Evolutionary conservation across 2,113 vertebrate genomes (phyloP).

Genomic region (Laticauda laticaudata): DNA sequence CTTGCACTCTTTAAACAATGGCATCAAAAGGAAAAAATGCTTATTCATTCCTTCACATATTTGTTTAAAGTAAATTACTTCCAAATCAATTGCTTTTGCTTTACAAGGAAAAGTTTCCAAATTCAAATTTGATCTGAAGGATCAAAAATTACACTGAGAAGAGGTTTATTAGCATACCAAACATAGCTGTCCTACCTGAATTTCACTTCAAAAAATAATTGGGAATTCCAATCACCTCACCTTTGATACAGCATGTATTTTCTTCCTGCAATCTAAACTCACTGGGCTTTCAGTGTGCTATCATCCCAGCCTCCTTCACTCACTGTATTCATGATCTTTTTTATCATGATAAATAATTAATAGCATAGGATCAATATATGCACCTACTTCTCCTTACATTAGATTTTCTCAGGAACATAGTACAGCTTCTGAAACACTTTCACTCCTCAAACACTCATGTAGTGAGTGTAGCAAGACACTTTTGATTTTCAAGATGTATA

Average conservation of each 20-base stretch:
- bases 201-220: not conserved
- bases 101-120: not conserved
- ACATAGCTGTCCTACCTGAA: not conserved
- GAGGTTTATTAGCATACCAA: not conserved
- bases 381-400: not conserved
- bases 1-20: not conserved
- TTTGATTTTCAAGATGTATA: not conserved
- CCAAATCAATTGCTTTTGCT: not conserved
- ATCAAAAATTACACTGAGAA: not conserved
- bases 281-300: not conserved
- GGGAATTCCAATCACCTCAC: not conserved
- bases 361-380: not conserved
- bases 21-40: not conserved
- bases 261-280: not conserved
- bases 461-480: not conserved
- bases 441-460: not conserved
- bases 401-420: not conserved
- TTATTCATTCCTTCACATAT: not conserved
- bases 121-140: not conserved
- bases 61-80: not conserved
- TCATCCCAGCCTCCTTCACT: not conserved
- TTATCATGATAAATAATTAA: not conserved
- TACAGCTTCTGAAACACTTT: not conserved
- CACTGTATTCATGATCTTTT: not conserved
- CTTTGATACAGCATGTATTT: not conserved